Percentiles rank a stretch among this genome's conserved stretches.
Evolutionary conservation across 2,113 vertebrate genomes (phyloP).

Genomic region (Colossoma macropomum): DNA sequence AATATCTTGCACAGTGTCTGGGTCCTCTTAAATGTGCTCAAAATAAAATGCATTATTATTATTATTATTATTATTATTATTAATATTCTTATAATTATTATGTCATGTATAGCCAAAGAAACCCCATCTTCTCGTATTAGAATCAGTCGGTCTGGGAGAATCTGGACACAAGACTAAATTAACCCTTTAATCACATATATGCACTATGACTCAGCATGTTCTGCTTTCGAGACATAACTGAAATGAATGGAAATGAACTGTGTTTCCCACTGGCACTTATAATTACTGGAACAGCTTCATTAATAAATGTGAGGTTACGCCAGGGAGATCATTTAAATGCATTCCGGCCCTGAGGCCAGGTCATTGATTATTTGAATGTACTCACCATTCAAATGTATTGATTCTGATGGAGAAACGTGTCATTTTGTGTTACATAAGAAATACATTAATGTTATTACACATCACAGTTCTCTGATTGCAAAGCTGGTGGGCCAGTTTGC

Average conservation of each 20-base stretch:
- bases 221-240: not conserved
- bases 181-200: slow-evolving; percentile 26
- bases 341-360: not conserved
- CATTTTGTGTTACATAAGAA: not conserved
- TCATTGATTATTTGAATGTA: slow-evolving; percentile 8
- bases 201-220: slow-evolving; percentile 44
- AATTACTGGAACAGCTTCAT: not conserved
- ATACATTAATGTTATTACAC: not conserved
- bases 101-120: not conserved
- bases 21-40: no score
- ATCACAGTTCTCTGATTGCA: not conserved
- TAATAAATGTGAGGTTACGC: not conserved
- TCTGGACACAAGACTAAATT: slow-evolving; percentile 5
- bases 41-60: no score
- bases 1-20: no score
- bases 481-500: no score
- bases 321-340: not conserved
- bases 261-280: not conserved
- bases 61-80: not conserved
- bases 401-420: not conserved
- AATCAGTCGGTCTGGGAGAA: not conserved
- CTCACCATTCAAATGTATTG: slow-evolving; percentile 9
- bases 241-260: not conserved
- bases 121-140: not conserved
- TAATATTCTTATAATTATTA: not conserved